Conservation (phyloP, 2,797 vertebrate species). For the Parotocinclus haroldoi region DNA sequence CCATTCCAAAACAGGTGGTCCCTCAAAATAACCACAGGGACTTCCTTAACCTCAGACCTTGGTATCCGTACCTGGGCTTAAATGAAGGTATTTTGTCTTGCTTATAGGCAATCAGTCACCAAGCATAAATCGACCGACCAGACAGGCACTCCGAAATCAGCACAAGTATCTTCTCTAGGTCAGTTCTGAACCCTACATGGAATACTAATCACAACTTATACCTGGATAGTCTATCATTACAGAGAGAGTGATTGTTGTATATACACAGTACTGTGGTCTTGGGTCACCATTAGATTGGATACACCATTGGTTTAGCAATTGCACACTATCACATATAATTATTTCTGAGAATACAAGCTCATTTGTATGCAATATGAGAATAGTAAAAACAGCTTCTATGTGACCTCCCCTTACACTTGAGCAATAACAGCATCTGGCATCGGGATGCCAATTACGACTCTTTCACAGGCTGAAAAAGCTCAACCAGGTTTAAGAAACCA, state of each 20-base stretch:
- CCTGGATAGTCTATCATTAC: background rate
- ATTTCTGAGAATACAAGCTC: too few relatives aligned
- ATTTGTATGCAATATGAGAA: too few relatives aligned
- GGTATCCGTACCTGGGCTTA: constrained; percentile 10
- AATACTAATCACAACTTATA: background rate
- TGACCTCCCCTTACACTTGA: too few relatives aligned
- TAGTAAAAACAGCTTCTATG: too few relatives aligned
- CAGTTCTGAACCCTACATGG: constrained; percentile 17
- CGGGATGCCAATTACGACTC: too few relatives aligned
- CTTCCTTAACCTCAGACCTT: background rate
- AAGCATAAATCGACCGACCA: constrained; percentile 11
- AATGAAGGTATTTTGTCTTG: constrained; percentile 34
- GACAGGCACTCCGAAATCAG: constrained; percentile 33
- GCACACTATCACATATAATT: too few relatives aligned
- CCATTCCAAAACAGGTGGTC: constrained; percentile 13
- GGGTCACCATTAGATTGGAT: too few relatives aligned
- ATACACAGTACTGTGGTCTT: too few relatives aligned
- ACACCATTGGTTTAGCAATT: too few relatives aligned
- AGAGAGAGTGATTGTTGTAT: background rate
- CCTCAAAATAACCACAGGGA: constrained; percentile 5
- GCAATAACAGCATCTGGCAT: too few relatives aligned
- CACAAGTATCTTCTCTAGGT: constrained; percentile 18
- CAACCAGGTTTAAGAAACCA: too few relatives aligned
- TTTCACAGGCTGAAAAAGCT: too few relatives aligned
- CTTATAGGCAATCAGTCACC: constrained; percentile 25